Conservation (phyloP, 2,113 vertebrate genomes). For the Xenopus borealis region DNA sequence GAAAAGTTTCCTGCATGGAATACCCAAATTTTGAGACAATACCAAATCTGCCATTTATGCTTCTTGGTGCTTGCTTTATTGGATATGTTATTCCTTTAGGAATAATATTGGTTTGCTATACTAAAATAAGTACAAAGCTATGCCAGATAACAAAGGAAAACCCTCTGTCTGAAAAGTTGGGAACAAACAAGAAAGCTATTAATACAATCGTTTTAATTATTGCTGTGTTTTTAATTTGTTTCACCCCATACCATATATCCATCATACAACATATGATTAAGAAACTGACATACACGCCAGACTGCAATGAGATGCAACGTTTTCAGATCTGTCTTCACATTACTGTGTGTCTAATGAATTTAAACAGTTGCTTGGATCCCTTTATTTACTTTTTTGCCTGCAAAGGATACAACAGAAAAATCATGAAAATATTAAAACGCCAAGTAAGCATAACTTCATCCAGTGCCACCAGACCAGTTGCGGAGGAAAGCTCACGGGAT, state of each 20-base stretch:
- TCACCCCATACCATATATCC: slow-evolving; percentile 87
- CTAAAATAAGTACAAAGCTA: slow-evolving; percentile 84
- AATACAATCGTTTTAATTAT: slow-evolving; percentile 90
- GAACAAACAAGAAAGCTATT: slow-evolving; percentile 88
- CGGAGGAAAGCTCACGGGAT: slow-evolving; percentile 80
- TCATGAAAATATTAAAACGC: slow-evolving; percentile 80
- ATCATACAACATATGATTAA: slow-evolving; percentile 91
- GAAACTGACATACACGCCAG: slow-evolving; percentile 68
- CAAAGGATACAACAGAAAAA: slow-evolving; percentile 92
- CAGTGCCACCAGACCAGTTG: slow-evolving; percentile 77
- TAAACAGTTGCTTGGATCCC: slow-evolving; percentile 92
- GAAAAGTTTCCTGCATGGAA: slow-evolving; percentile 86
- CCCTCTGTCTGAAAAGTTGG: slow-evolving; percentile 82
- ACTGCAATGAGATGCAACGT: slow-evolving; percentile 66
- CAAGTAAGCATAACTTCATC: slow-evolving; percentile 86
- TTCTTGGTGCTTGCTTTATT: slow-evolving; percentile 83
- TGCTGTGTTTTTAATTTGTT: slow-evolving; percentile 88
- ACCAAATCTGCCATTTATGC: slow-evolving; percentile 70
- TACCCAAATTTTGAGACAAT: slow-evolving; percentile 88
- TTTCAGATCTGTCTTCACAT: slow-evolving; percentile 92
- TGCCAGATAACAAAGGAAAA: slow-evolving; percentile 79
- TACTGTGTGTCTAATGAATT: slow-evolving; percentile 91
- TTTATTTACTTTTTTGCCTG: slow-evolving; percentile 98
- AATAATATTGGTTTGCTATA: slow-evolving; percentile 85
- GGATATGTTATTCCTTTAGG: slow-evolving; percentile 80